Base-by-base conservation (phyloP, 2,113 vertebrate species). In the Poecilia latipinna region DNA sequence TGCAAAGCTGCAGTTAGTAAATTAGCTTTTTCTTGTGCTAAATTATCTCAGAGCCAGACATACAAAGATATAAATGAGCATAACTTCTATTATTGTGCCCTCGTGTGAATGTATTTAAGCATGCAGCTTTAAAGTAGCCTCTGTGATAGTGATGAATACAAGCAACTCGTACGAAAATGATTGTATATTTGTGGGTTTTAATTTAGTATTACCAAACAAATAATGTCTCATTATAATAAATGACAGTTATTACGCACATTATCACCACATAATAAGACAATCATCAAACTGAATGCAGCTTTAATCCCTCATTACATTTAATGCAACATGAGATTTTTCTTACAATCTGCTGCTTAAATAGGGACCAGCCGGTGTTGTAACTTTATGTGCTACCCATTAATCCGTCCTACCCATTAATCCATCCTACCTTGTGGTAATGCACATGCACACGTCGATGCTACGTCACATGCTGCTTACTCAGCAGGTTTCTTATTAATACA, bases 291-390 rank as follows among this genome's bases (percentile, higher is more conserved):
- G 62, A 12, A 77, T 79, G 8, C 67, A 33, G 60, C 24, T 78
- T 72, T 61, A 70, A 72, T 48, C 31, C 57, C 12, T n/a, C 39
- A 62, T 72, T 48, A 33, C 32, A 26, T 42, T 67, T 0, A n/a
- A 7, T 17, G 33, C 24, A 64, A 42, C 22, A 63, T 4, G 35
- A 48, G 68, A 10, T 48, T 75, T 72, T 72, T 70, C 72, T 68
- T 74, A 61, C 74, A 78, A 65, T 79, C 68, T 65, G 60, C 67
- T 80, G 61, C 61, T 69, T 70, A 66, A 85, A 48, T 61, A 33
- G 44, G 51, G 71, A 87, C 87, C 80, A 89, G 76, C 70, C 57
- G 57, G 78, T n/a, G 35, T 37, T 37, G 10, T 37, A 37, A 37
- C 10, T 37, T 11, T 12, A 10, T 37, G 35, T 37, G 10, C 35